Evolutionary conservation across 2,797 vertebrate species (phyloP).

Genomic region (Eupleurogrammus muticus): DNA sequence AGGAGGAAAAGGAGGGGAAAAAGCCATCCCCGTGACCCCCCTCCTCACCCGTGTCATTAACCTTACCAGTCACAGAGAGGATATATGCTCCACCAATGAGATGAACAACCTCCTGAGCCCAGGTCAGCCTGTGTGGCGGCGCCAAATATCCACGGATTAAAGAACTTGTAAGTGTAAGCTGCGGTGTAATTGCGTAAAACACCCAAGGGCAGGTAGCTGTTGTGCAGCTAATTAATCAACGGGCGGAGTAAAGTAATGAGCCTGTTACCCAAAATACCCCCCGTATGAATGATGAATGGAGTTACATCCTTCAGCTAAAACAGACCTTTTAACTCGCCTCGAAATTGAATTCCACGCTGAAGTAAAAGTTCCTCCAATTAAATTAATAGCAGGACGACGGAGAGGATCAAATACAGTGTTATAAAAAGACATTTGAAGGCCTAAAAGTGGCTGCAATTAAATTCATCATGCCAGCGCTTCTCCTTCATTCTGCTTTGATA

Average conservation of each 20-base stretch:
- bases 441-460: constrained; percentile 2
- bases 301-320: constrained; percentile 24
- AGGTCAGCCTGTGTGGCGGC: not conserved
- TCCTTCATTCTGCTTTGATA: not conserved
- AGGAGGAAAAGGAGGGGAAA: constrained; percentile 17
- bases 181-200: constrained; percentile 34
- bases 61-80: constrained; percentile 62
- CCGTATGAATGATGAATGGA: constrained; percentile 42
- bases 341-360: constrained; percentile 20
- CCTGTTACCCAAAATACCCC: constrained; percentile 40
- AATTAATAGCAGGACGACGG: not conserved
- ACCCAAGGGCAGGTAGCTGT: constrained; percentile 36
- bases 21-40: constrained; percentile 37
- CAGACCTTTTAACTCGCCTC: not conserved
- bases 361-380: constrained; percentile 20
- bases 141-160: constrained; percentile 39
- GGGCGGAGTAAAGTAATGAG: constrained; percentile 29
- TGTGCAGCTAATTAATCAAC: constrained; percentile 54
- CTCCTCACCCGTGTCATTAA: constrained; percentile 66
- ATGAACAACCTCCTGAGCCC: not conserved
- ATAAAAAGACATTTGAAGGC: constrained; percentile 3
- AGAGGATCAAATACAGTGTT: constrained; percentile 2
- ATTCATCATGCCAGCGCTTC: not conserved
- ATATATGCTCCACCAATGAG: constrained; percentile 27
- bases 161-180: constrained; percentile 32